Conservation (phyloP, 2,797 vertebrate genomes). For the Chrysocyon brachyurus region DNA sequence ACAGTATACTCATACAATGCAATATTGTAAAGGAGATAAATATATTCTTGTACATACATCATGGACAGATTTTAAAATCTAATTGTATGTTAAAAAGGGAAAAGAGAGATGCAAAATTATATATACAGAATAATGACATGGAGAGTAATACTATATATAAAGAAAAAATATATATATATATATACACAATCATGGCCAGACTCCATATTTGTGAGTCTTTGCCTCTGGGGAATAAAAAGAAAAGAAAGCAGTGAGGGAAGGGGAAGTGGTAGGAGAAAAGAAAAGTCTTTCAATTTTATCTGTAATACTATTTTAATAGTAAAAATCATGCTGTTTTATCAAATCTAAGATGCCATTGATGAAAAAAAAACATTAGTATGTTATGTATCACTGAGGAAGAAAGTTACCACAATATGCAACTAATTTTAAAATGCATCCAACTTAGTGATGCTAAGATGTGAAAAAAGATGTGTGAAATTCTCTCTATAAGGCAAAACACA, state of each 20-base stretch:
- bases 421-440: neutral
- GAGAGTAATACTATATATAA: neutral
- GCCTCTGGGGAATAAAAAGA: neutral
- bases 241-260: neutral
- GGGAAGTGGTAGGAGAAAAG: neutral
- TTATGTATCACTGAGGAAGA: neutral
- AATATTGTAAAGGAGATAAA: neutral
- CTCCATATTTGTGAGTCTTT: neutral
- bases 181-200: neutral
- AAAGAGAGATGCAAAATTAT: neutral
- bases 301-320: neutral
- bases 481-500: neutral
- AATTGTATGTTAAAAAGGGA: neutral
- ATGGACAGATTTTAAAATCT: neutral
- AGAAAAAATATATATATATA: neutral
- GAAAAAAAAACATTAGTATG: slow-evolving; percentile 50
- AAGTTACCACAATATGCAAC: neutral
- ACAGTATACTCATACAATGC: neutral
- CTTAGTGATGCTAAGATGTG: slow-evolving; percentile 37
- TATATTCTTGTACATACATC: neutral
- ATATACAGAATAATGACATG: neutral
- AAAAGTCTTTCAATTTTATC: neutral
- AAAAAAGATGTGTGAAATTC: neutral
- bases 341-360: neutral
- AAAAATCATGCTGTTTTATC: neutral